A percentile compares a stretch with the other conserved stretches of the same genome.
These are phyloP conservation scores for Ceyx melanurus DNA, from an alignment of 2,113 vertebrate species.

Conservation along the genomic window DNA sequence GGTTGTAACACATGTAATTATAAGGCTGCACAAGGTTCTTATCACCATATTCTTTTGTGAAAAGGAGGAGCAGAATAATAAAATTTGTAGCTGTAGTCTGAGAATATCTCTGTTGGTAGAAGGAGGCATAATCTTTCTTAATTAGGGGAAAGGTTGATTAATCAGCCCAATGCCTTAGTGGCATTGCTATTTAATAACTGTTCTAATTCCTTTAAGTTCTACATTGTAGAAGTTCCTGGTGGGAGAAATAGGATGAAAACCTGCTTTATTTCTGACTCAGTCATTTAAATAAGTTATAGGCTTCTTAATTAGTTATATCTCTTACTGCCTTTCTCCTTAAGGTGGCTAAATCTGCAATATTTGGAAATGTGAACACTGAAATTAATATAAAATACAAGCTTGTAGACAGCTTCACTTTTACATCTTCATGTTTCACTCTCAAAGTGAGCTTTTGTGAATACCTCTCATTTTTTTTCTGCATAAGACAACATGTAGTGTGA, in stretches of 20 bases:
- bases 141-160: background rate
- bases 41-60: background rate
- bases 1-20: background rate
- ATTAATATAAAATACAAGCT: background rate
- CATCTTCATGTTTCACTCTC: background rate
- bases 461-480: background rate
- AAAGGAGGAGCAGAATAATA: background rate
- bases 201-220: background rate
- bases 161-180: background rate
- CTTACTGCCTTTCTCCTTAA: background rate
- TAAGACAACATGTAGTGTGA: background rate
- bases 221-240: background rate
- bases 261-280: background rate
- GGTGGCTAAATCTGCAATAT: background rate
- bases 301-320: background rate
- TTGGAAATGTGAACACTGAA: background rate
- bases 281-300: background rate
- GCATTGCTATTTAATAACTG: background rate
- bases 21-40: background rate
- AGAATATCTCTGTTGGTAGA: background rate
- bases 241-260: background rate
- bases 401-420: background rate
- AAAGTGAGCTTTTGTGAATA: constrained; percentile 1
- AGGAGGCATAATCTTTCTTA: background rate
- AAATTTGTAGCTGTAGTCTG: background rate